phyloP scores from a whole-genome alignment of 2,888 invertebrate genomes.

The Callinectes sapidus region DNA sequence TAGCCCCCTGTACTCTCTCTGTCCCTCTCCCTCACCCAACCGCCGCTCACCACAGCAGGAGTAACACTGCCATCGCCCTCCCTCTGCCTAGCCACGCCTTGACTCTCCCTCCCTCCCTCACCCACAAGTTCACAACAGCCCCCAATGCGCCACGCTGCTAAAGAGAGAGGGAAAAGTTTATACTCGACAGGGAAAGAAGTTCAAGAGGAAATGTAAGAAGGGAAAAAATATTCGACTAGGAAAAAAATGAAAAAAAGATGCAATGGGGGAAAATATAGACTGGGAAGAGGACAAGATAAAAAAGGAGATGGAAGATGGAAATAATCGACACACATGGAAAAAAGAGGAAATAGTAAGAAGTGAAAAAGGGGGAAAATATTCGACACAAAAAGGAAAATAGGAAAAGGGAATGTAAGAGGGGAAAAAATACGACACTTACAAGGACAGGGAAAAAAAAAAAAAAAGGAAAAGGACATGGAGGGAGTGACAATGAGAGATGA shows the following conservation, averaged over 20 bases:
- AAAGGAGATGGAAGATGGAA: too few relatives aligned
- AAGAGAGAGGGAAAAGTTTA: background rate
- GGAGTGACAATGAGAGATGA: background rate
- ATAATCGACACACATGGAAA: too few relatives aligned
- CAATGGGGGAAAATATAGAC: background rate
- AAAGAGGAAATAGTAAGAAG: too few relatives aligned
- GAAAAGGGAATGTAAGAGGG: too few relatives aligned
- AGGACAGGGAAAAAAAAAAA: background rate
- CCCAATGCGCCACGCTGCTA: slow-evolving; percentile 6
- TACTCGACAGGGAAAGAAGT: background rate
- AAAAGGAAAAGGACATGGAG: background rate
- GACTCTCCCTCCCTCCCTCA: background rate
- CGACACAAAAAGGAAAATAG: too few relatives aligned
- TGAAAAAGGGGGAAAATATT: too few relatives aligned
- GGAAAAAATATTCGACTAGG: background rate
- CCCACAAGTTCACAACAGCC: background rate
- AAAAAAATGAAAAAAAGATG: background rate
- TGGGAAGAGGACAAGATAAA: background rate
- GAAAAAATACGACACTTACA: background rate
- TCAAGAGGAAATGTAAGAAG: background rate
- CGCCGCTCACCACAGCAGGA: slow-evolving; percentile 31
- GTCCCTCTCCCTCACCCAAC: background rate
- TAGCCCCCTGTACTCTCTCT: background rate
- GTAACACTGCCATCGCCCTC: slow-evolving; percentile 8
- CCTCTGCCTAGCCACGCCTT: background rate